Evolutionary conservation across 2,113 vertebrate species (phyloP), one percentile per base, ranked within the genome.

Genomic region (Caranx melampygus): DNA sequence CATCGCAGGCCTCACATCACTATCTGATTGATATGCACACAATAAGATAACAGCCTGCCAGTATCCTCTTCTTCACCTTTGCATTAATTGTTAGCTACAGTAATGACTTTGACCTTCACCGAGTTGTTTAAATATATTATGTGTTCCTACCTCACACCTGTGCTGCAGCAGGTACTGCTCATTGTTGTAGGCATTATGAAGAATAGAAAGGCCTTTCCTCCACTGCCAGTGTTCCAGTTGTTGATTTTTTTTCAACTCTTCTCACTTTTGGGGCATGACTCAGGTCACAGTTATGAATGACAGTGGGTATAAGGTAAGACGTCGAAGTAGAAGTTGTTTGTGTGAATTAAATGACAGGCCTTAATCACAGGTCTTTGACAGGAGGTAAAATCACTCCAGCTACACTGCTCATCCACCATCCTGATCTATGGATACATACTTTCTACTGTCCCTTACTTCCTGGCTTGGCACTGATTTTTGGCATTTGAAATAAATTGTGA

Each of bases 31-130:
- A 84, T 88, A 91, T 93, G 87, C 89, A 91, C 80, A 86, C 87
- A 92, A 87, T 87, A 90, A 86, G 81, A 86, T 83, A 81, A 74
- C 76, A 73, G 62, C 74, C 66, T 72, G 78, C 72, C 84, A 81
- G 81, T 68, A 81, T 88, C 87, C 86, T 85, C 83, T 86, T 87
- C 86, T 81, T 92, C 87, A 90, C 90, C 86, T 90, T 75, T 82
- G 78, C 72, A 71, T 86, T 91, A 88, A 91, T 91, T 90, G 89
- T 91, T 84, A 75, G 76, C 82, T 72, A 78, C 84, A 84, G 77
- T 91, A 91, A 92, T 90, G 88, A 93, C 85, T 92, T 81, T 88
- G 88, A 91, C 92, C 91, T 93, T 92, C 88, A 75, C 71, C 67
- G 37, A 87, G 67, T 83, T 90, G 13, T 83, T 83, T 72, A 60